Base-by-base conservation (phyloP, 2,797 vertebrate species). In the Siniperca undulata region DNA sequence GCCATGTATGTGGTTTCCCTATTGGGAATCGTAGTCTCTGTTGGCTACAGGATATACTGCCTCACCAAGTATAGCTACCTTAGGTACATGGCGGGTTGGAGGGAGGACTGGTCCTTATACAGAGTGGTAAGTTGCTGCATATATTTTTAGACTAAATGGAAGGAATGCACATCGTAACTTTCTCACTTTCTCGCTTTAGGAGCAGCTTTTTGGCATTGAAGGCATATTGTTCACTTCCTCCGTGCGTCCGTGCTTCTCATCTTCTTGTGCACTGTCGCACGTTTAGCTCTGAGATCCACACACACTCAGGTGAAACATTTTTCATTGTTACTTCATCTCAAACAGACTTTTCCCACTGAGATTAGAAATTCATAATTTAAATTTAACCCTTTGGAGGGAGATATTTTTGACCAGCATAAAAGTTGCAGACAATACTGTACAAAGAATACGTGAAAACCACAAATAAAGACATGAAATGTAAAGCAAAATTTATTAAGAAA, bases 1-100 rank as follows among this genome's bases (percentile, higher is more conserved):
- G 77, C 94, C 71, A 88, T 95, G 88, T 94, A 93, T 71, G 36
- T 94, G 59, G 66, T 93, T 58, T 74, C 93, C 5, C n/a, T 94
- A 34, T 4, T 95, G 7, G 93, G 91, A 67, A 70, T 91, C 1
- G 0, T 88, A 0, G 9, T 93, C 48, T 91, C 93, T 22, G 0
- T 46, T 2, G 0, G 8, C 67, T 68, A 7, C 80, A 92, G 93
- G 74, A 59, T 83, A 1, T 0, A 0, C 10, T 17, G 7, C 6
- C 0, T 91, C 0, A 0, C 0, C 1, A 0, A 0, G 0, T 2
- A 11, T 0, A 0, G 0, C 1, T 0, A 0, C 22, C 0, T 0
- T 2, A 0, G 0, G 0, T 6, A 2, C 13, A 13, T 0, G 0
- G 0, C 0, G 0, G 0, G 1, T 3, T 0, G 0, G 1, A 0